Evolutionary conservation across 2,113 vertebrate genomes (phyloP), one percentile per base, ranked within the genome.

Genomic region (Pipra filicauda): DNA sequence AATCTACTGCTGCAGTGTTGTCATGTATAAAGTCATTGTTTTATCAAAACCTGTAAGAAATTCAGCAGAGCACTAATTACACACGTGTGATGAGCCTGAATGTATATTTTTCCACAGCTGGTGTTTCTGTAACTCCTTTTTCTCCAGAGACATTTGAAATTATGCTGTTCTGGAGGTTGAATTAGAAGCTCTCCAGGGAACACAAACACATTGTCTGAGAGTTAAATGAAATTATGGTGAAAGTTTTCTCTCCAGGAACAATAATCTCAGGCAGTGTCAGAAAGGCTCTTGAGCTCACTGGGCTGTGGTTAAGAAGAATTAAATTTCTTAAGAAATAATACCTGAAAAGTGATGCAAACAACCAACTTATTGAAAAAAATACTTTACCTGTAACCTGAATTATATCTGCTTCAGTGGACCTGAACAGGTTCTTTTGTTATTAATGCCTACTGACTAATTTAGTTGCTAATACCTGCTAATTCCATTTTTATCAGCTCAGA

Each of bases 391-490:
- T 39, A 54, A 75, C 41, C 57, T 41, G 85, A 94, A 94, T 94
- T 93, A 23, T 57, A 49, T 74, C 59, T 92, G 83, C 92, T 90
- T 35, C 85, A 81, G 52, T 84, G 90, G 78, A 71, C 69, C 69
- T 55, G 64, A 84, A 74, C 72, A 51, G 24, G 64, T 86, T 49
- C 83, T 58, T 92, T 93, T 92, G 59, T 88, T 84, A 73, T 59
- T 59, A 77, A 58, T 93, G 46, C 69, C 75, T 88, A 26, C 91
- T 86, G 89, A 73, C 83, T 85, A 73, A 95, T 94, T 92, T 58
- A 84, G 18, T 89, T 93, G 92, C 79, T 91, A 95, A 93, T 95
- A 88, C 90, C 93, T 91, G 74, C 46, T 92, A 88, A 97, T 95
- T 83, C 90, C 52, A n/a, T 44, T 94, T 93, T 94, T 95, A 91